phyloP scores from a whole-genome alignment of 2,797 vertebrate genomes.

The Cynopterus sphinx region DNA sequence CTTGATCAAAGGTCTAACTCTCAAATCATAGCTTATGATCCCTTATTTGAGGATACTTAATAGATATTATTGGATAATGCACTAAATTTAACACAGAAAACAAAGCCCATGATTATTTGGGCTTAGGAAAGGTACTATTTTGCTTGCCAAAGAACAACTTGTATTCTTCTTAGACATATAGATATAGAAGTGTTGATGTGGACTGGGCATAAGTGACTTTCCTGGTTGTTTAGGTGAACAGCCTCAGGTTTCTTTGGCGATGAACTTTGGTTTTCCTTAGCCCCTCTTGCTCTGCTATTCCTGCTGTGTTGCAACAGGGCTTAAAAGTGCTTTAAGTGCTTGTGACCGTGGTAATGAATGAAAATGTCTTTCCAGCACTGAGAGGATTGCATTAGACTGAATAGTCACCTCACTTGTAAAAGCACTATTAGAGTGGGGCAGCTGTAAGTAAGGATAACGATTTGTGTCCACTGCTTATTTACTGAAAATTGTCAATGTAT shows the following conservation, averaged over 20 bases:
- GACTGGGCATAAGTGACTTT: slow-evolving; percentile 75
- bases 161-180: neutral
- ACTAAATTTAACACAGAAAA: neutral
- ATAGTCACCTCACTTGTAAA: slow-evolving; percentile 99
- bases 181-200: neutral
- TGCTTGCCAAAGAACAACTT: slow-evolving; percentile 48
- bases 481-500: slow-evolving; percentile 99
- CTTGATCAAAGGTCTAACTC: slow-evolving; percentile 1
- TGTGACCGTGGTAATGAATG: slow-evolving; percentile 99
- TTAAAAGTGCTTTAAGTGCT: slow-evolving; percentile 99
- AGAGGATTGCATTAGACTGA: slow-evolving; percentile 96
- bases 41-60: slow-evolving; percentile 28
- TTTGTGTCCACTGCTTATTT: slow-evolving; percentile 97
- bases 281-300: slow-evolving; percentile 82
- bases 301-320: slow-evolving; percentile 91
- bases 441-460: slow-evolving; percentile 95
- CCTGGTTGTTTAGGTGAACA: slow-evolving; percentile 80
- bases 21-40: neutral
- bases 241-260: slow-evolving; percentile 82
- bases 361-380: slow-evolving; percentile 95
- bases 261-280: slow-evolving; percentile 86
- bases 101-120: neutral
- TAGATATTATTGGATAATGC: neutral
- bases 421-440: slow-evolving; percentile 93
- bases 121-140: slow-evolving; percentile 59